Base-by-base conservation (phyloP, 2,113 vertebrate genomes). In the Melanocharis versteri region DNA sequence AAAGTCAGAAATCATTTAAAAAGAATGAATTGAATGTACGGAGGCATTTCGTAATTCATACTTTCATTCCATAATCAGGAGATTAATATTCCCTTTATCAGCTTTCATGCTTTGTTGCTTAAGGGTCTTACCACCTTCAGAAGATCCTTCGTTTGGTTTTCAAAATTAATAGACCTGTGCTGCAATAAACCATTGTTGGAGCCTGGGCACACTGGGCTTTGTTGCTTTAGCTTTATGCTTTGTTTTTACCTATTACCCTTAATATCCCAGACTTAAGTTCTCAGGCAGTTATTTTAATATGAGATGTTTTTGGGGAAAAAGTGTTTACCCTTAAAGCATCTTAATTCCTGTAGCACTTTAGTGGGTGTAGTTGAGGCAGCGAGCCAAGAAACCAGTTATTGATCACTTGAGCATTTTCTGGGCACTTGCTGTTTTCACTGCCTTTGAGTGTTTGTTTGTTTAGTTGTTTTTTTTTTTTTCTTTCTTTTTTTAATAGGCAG, bases 401-500 rank as follows among this genome's bases (percentile, higher is more conserved):
- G 72, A 44, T 94, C 44, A 17, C 71, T 70, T 96, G 57, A 95
- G 87, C n/a, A 14, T 94, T 89, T 93, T 45, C 57, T 90, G 69
- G 84, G 75, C 91, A 35, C 44, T 93, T 75, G 53, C 17, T 76
- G 21, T 57, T 93, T 86, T 57, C 51, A 15, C 47, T 83, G 76
- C 19, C 9, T 80, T 57, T 83, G 45, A 48, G 27, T 35, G 17
- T 60, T 82, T 57, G 19, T 50, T 35, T 61, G n/a, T 60, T 90
- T n/a, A 14, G 18, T 1, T 6, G 31, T 56, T 15, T 16, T 7
- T 6, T 6, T 0, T 1, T 7, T 2, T 4, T 3, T 9, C 5
- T 10, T 13, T 30, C 1, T 89, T 94, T 96, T 95, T 83, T 80
- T 98, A 95, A 66, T 71, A 99, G 99, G 95, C 98, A 79, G 97